These are phyloP conservation scores for Zophobas atratus DNA, from an alignment of 1,140 invertebrate genomes.

Conservation along the genomic window DNA sequence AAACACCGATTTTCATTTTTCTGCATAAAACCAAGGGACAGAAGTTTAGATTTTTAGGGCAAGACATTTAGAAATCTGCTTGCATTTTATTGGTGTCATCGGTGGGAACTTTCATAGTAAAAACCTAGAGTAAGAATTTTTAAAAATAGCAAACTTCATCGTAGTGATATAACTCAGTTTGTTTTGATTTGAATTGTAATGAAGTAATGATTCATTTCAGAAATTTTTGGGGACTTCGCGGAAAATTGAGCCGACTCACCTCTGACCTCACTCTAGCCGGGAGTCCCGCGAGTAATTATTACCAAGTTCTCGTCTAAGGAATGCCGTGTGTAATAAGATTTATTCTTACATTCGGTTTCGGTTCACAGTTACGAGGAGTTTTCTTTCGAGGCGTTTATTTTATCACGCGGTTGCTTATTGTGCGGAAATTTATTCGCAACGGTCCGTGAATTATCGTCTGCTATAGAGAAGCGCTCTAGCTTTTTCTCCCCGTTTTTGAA, in stretches of 20 bases:
- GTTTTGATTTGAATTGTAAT: not conserved
- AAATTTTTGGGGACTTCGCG: not conserved
- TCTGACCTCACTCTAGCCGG: conserved; percentile 14
- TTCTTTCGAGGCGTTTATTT: conserved; percentile 52
- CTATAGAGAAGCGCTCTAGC: conserved; percentile 39
- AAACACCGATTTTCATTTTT: no score
- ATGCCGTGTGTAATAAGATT: conserved; percentile 52
- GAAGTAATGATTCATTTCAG: not conserved
- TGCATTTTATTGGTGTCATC: no score
- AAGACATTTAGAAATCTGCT: no score
- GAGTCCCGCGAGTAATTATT: conserved; percentile 29
- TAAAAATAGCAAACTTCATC: no score
- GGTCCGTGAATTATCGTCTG: conserved; percentile 50
- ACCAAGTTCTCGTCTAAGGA: conserved; percentile 43
- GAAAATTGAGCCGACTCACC: not conserved
- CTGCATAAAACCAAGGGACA: no score
- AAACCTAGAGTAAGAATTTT: no score
- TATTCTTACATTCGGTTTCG: conserved; percentile 55
- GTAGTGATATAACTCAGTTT: not conserved
- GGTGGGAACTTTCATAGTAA: no score
- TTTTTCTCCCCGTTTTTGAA: conserved; percentile 34
- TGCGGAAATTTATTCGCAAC: conserved; percentile 53
- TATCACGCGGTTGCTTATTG: conserved; percentile 48
- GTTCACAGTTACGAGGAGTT: conserved; percentile 54
- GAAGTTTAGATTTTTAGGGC: no score